Conservation (phyloP, 2,113 vertebrate genomes). For the Cyrtonyx montezumae region DNA sequence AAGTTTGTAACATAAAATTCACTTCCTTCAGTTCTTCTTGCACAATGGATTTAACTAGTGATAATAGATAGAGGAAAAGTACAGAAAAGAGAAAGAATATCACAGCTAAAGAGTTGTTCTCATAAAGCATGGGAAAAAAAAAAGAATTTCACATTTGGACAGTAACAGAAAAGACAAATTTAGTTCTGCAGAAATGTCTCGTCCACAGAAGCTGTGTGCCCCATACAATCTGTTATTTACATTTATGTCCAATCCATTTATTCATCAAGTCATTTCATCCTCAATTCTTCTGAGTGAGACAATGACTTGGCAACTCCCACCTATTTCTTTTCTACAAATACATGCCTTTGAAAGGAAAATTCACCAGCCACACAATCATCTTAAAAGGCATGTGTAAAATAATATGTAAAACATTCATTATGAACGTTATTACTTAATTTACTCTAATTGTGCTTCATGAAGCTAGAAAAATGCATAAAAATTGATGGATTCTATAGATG, state of each 20-base stretch:
- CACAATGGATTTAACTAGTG: not conserved
- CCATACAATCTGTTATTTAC: not conserved
- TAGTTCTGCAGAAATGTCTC: not conserved
- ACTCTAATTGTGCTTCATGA: not conserved
- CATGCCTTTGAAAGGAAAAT: not conserved
- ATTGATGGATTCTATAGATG: not conserved
- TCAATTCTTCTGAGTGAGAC: not conserved
- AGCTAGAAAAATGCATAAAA: not conserved
- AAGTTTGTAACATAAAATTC: not conserved
- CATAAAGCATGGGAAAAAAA: not conserved
- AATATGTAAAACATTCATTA: not conserved
- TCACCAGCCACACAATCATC: not conserved
- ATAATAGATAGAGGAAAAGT: accelerated
- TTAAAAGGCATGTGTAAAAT: not conserved
- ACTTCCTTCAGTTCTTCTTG: not conserved
- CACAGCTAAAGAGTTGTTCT: not conserved
- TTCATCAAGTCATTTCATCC: not conserved
- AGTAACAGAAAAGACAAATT: not conserved
- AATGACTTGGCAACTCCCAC: not conserved
- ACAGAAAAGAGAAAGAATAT: not conserved
- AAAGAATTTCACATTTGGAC: not conserved
- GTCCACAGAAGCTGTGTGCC: not conserved
- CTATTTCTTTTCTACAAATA: not conserved
- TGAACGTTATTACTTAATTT: not conserved
- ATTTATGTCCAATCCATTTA: not conserved